A percentile compares a stretch with the other conserved stretches of the same genome.
phyloP scores from a whole-genome alignment of 2,797 vertebrate species.

The Diplodus puntazzo region DNA sequence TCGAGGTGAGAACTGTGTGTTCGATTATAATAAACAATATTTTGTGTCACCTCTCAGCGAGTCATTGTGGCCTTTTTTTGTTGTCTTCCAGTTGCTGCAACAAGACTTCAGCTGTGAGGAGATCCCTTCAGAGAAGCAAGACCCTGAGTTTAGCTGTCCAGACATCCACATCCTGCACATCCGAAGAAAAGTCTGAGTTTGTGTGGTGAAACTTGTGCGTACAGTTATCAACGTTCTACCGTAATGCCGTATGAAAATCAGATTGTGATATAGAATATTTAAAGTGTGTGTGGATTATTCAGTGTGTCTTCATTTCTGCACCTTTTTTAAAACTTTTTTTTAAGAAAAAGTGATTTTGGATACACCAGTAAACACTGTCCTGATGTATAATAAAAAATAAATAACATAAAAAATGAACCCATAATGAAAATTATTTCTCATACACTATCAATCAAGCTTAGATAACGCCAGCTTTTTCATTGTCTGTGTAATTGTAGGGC shows the following conservation, averaged over 20 bases:
- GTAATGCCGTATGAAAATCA: not conserved
- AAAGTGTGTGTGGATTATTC: conserved; percentile 9
- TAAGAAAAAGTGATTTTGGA: not conserved
- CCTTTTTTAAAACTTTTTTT: conserved; percentile 16
- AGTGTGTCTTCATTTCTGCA: not conserved
- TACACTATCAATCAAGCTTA: not conserved
- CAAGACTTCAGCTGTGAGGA: conserved; percentile 90
- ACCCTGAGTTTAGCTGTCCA: conserved; percentile 93
- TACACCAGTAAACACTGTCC: conserved; percentile 7
- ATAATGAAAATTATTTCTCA: not conserved
- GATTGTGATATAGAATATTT: conserved; percentile 14
- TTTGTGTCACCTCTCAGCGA: not conserved
- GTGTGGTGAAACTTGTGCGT: not conserved
- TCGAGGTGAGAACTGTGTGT: conserved; percentile 87
- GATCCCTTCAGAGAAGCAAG: conserved; percentile 91
- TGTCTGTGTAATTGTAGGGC: conserved; percentile 10
- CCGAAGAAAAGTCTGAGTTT: conserved; percentile 61
- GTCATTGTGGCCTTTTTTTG: conserved; percentile 25
- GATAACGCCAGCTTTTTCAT: not conserved
- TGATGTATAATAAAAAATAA: conserved; percentile 2
- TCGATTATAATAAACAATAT: not conserved
- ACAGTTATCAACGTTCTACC: not conserved
- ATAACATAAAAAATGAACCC: not conserved
- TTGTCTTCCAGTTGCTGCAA: conserved; percentile 88
- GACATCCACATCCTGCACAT: conserved; percentile 94